Evolutionary conservation across 2,113 vertebrate genomes (phyloP).

Genomic region (Lampris incognitus): DNA sequence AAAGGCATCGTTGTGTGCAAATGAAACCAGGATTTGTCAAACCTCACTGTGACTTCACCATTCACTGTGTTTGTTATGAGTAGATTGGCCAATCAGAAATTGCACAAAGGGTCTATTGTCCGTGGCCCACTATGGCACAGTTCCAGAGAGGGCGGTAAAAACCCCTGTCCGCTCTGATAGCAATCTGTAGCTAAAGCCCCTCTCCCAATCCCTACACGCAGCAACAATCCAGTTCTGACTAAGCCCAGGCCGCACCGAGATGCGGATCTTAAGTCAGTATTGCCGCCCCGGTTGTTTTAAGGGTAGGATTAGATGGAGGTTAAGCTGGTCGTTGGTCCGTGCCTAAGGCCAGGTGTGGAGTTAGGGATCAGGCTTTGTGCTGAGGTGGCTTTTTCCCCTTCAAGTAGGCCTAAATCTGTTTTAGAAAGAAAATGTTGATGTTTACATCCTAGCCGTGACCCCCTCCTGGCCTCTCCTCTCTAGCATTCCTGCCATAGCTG

Average conservation of each 20-base stretch:
- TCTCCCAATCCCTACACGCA: conserved; percentile 70
- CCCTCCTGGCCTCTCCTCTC: conserved; percentile 77
- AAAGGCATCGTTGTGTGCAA: conserved; percentile 55
- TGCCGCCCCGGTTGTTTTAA: conserved; percentile 62
- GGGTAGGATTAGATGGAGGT: conserved; percentile 65
- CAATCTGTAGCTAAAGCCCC: conserved; percentile 79
- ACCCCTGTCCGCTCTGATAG: conserved; percentile 77
- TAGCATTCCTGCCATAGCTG: conserved; percentile 83
- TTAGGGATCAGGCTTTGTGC: conserved; percentile 75
- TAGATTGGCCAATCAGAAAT: conserved; percentile 72
- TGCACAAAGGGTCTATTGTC: conserved; percentile 80
- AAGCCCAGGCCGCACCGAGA: conserved; percentile 57
- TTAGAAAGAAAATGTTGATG: conserved; percentile 85
- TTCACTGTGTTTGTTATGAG: conserved; percentile 75
- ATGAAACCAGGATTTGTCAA: conserved; percentile 62
- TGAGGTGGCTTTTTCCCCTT: conserved; percentile 62
- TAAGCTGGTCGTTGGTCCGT: conserved; percentile 66
- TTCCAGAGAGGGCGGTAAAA: conserved; percentile 74
- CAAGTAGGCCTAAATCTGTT: conserved; percentile 80
- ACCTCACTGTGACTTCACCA: conserved; percentile 69
- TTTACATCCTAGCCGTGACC: conserved; percentile 84
- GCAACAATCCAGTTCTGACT: conserved; percentile 57
- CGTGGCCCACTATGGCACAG: conserved; percentile 55
- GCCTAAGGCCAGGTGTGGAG: conserved; percentile 74
- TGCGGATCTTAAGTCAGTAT: conserved; percentile 73